A percentile compares a stretch with the other conserved stretches of the same genome.
Conservation (phyloP, 2,888 invertebrate genomes). For the Ditula angustiorana region DNA sequence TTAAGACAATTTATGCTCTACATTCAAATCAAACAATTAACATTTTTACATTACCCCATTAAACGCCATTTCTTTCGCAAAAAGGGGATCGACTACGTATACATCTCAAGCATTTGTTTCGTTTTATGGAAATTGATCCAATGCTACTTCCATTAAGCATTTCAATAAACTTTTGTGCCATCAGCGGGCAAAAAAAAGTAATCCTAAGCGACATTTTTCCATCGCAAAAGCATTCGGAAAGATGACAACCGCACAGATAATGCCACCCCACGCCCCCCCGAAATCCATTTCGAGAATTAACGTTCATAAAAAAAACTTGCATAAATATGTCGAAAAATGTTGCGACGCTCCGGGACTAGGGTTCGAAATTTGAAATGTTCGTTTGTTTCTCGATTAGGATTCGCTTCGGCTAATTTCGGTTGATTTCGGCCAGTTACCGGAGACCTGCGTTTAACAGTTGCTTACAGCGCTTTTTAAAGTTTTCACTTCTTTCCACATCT, state of each 20-base stretch:
- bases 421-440: conserved; percentile 36
- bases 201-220: conserved; percentile 49
- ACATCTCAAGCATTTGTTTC: conserved; percentile 29
- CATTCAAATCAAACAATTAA: conserved; percentile 19
- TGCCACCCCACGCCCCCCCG: conserved; percentile 49
- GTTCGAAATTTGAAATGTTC: conserved; percentile 47
- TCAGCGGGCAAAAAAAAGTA: conserved; percentile 40
- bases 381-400: conserved; percentile 56
- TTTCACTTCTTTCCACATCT: too few relatives aligned
- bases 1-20: neutral
- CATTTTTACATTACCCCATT: conserved; percentile 15
- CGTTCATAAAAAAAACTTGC: conserved; percentile 66
- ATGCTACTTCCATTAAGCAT: conserved; percentile 42
- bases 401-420: conserved; percentile 70
- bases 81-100: conserved; percentile 5
- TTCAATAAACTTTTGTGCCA: conserved; percentile 41
- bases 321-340: conserved; percentile 65
- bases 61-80: conserved; percentile 6
- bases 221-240: conserved; percentile 49
- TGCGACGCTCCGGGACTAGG: conserved; percentile 57
- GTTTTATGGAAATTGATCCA: conserved; percentile 39
- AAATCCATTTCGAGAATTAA: conserved; percentile 77
- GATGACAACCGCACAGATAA: conserved; percentile 51
- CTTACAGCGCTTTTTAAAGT: neutral
- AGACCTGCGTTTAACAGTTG: conserved; percentile 10